These are phyloP conservation scores for Microchirus variegatus DNA, from an alignment of 2,797 vertebrate species.

Conservation along the genomic window DNA sequence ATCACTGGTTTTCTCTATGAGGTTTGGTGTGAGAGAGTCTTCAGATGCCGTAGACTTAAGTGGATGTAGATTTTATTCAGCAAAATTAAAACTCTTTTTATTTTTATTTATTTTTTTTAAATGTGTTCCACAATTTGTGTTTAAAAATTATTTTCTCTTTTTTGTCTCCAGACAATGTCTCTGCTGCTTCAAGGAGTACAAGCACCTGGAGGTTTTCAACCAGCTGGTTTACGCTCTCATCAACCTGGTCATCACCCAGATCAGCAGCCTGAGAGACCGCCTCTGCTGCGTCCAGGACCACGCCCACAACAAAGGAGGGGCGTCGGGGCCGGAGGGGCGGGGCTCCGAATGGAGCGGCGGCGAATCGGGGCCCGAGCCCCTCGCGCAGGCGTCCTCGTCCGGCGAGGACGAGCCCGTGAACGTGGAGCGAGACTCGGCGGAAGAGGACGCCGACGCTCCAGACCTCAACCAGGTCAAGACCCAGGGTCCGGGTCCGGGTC, in stretches of 20 bases:
- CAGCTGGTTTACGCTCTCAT: slow-evolving; percentile 99
- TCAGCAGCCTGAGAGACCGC: slow-evolving; percentile 93
- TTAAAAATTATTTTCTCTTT: too few relatives aligned
- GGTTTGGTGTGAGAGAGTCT: too few relatives aligned
- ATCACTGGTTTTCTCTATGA: too few relatives aligned
- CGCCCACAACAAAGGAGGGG: slow-evolving; percentile 25
- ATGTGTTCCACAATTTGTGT: too few relatives aligned
- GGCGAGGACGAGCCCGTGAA: slow-evolving; percentile 89
- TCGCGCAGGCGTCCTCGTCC: slow-evolving; percentile 77
- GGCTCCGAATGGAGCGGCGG: slow-evolving; percentile 78
- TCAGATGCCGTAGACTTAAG: too few relatives aligned
- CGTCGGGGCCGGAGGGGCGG: slow-evolving; percentile 81
- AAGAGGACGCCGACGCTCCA: slow-evolving; percentile 79
- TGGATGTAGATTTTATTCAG: too few relatives aligned
- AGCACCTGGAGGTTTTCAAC: slow-evolving; percentile 99
- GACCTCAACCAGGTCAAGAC: slow-evolving; percentile 78
- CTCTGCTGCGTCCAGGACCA: slow-evolving; percentile 81
- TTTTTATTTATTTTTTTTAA: too few relatives aligned
- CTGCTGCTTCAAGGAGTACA: slow-evolving; percentile 99
- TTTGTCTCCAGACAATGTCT: slow-evolving; percentile 91
- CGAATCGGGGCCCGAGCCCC: slow-evolving; percentile 77
- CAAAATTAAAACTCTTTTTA: too few relatives aligned
- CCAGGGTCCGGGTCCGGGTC: slow-evolving; percentile 53
- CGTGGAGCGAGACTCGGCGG: slow-evolving; percentile 90
- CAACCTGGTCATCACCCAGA: slow-evolving; percentile 96